Evolutionary conservation across 2,888 invertebrate species (phyloP), one percentile per base, ranked within the genome.

Genomic region (Plemyria rubiginata): DNA sequence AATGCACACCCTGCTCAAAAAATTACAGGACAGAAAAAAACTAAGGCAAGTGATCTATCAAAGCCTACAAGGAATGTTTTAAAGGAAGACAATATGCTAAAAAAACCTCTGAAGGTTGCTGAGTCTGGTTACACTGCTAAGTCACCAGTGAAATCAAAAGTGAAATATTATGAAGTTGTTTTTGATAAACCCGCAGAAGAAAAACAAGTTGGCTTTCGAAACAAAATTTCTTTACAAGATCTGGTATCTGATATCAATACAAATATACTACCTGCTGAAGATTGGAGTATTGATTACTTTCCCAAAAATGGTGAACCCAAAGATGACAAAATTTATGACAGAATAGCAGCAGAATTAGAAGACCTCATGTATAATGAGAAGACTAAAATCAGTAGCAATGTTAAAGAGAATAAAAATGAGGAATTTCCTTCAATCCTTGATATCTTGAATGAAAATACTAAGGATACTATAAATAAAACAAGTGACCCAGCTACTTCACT

Each of bases 381-480:
- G 72, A 78, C 85, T 52, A 72, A 74, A 53, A 65, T 62, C 28
- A 83, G 79, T 48, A 58, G 71, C 54, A 82, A 81, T n/a, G 80
- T 69, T 32, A 88, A 87, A 52, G 88, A 90, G 69, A 84, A 85
- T 32, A 81, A 81, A 73, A 77, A 77, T 51, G 92, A 92, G 77
- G 92, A 92, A 46, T 93, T 91, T 70, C 92, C 92, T 52, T 92
- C 92, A n/a, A 92, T 93, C 64, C 87, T 92, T 87, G 92, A 93
- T 60, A 91, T 92, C 63, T 78, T 92, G n/a, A 92, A 80, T 73
- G 79, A 84, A 62, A 87, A 84, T 70, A 72, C 80, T 62, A 84
- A 78, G 76, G 76, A 71, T 13, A 22, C 15, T 53, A 58, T 54
- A 38, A 77, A 67, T 63, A 80, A 79, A 70, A 49, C 73, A 54